phyloP scores from a whole-genome alignment of 2,113 vertebrate genomes.

The Chunga burmeisteri region DNA sequence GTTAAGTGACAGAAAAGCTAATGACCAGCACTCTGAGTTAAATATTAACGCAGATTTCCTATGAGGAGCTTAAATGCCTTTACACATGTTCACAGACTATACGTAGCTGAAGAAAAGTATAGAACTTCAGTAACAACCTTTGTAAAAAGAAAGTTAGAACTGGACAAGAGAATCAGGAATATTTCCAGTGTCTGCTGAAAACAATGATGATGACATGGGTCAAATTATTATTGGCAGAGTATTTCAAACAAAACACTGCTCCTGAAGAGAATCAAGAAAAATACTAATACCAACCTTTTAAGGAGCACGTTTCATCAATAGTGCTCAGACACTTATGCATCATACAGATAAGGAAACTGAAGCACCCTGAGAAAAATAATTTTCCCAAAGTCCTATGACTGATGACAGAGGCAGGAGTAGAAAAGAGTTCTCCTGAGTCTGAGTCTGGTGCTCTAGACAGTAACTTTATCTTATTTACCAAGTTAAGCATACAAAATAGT shows the following conservation, averaged over 20 bases:
- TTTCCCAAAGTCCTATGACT: neutral
- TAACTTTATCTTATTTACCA: neutral
- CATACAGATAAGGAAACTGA: neutral
- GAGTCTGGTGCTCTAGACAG: neutral
- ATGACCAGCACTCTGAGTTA: neutral
- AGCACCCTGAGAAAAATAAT: neutral
- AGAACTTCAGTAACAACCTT: neutral
- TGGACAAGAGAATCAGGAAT: neutral
- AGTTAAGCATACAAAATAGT: neutral
- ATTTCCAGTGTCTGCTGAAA: neutral
- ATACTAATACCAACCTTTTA: neutral
- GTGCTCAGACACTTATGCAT: neutral
- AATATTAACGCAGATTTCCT: neutral
- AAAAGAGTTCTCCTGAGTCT: neutral
- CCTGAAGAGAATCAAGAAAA: neutral
- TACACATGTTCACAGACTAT: neutral
- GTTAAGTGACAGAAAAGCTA: neutral
- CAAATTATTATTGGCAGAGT: neutral
- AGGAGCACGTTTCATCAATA: neutral
- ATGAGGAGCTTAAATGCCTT: neutral
- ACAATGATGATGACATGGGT: neutral
- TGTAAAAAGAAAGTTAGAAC: neutral
- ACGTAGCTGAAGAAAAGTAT: neutral
- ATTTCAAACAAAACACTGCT: neutral
- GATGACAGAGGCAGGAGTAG: neutral